Base-by-base conservation (phyloP, 2,888 invertebrate species). In the Drosophila antonietae region DNA sequence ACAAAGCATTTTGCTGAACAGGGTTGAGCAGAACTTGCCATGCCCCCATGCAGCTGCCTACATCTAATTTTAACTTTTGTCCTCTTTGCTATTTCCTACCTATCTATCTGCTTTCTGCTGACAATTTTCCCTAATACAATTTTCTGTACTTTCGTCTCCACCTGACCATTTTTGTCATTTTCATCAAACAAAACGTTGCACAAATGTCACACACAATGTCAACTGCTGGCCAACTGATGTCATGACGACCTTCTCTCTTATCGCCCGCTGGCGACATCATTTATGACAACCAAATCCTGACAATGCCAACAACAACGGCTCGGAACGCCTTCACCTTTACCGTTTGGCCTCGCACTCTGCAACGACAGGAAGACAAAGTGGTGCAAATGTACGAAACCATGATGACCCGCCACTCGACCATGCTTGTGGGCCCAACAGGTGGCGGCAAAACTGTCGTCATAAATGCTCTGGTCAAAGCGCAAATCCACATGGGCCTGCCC, bases 331-430 rank as follows among this genome's bases (percentile, higher is more conserved):
- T 73, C 67, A 55, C 73, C 68, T 79, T 68, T 63, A 57, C 69
- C 68, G 68, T 66, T 61, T 18, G 63, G 65, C 56, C 55, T 49
- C 33, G 41, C 47, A 39, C 51, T 20, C 5, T 7, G 18, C 60
- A 55, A 56, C 56, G 78, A 7, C 88, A 97, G 96, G 95, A 97
- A 70, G 97, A 97, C 90, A 97, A 97, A 94, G 95, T 98, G 23
- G 95, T 98, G 7, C 98, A 98, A 92, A 91, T 98, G 92, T 97
- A 98, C 91, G 98, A 98, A 93, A 97, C 97, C 1, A 98, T 98
- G 97, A 97, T 97, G 96, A 98, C 97, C 1, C 95, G 98, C 43
- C 98, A 98, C 93, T 97, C 97, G 58, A 95, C 96, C 5, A 98
- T 98, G 97, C 92, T 98, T 73, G 97, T 98, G 4, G 98, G 98